Percentiles rank a stretch among this genome's conserved stretches.
These are phyloP conservation scores for Masnerella sp. DNA, from an alignment of 2,888 invertebrate genomes.

Conservation along the genomic window DNA sequence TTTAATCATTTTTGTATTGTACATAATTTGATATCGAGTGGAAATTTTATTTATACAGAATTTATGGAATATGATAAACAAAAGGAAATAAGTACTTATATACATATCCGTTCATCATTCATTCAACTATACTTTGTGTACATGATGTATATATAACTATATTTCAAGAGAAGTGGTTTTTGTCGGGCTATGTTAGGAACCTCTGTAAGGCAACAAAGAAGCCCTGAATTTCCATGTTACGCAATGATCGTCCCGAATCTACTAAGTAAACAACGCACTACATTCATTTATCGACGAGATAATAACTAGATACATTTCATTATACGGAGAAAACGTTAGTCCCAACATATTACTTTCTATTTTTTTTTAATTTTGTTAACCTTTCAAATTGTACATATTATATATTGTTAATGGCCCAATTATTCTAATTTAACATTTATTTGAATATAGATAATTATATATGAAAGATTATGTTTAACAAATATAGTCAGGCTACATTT, in stretches of 20 bases:
- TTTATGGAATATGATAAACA: constrained; percentile 18
- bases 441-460: constrained; percentile 11
- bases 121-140: constrained; percentile 21
- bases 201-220: constrained; percentile 70
- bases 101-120: constrained; percentile 34
- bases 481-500: constrained; percentile 22
- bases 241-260: constrained; percentile 30
- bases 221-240: constrained; percentile 63
- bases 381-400: constrained; percentile 2
- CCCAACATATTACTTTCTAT: constrained; percentile 11
- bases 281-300: constrained; percentile 22
- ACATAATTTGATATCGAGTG: constrained; percentile 30
- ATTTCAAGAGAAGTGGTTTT: constrained; percentile 21
- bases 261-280: constrained; percentile 30
- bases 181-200: constrained; percentile 69
- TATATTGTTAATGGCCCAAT: constrained; percentile 14
- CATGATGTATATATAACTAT: neutral
- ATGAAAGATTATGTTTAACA: constrained; percentile 23
- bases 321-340: constrained; percentile 36
- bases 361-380: constrained; percentile 9
- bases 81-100: constrained; percentile 28
- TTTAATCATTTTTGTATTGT: constrained; percentile 29
- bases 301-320: constrained; percentile 38
- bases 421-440: constrained; percentile 31
- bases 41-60: constrained; percentile 39